These are phyloP conservation scores for Solenopsis invicta DNA, from an alignment of 1,140 invertebrate genomes.

Conservation along the genomic window DNA sequence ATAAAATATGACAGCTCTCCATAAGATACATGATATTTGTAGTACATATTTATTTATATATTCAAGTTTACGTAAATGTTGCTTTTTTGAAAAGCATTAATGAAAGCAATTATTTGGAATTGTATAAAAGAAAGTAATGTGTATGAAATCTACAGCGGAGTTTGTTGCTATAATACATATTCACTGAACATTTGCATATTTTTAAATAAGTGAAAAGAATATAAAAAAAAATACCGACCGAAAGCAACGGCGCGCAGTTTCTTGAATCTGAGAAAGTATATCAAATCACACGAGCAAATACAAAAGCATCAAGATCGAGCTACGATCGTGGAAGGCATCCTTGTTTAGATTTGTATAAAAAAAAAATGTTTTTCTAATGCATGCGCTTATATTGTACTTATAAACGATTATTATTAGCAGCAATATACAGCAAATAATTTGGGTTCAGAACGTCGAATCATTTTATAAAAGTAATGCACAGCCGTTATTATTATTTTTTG, in stretches of 20 bases:
- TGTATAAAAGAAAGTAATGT: background rate
- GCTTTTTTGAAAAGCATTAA: background rate
- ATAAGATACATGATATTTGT: background rate
- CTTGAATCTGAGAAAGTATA: too few relatives aligned
- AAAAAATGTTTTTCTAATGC: background rate
- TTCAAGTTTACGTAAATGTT: background rate
- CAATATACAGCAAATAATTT: too few relatives aligned
- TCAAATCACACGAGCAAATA: too few relatives aligned
- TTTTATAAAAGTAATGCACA: too few relatives aligned
- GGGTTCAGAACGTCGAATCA: too few relatives aligned
- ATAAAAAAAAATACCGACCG: too few relatives aligned
- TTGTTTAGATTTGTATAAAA: too few relatives aligned
- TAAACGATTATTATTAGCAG: background rate
- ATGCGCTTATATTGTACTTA: background rate
- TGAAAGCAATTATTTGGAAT: background rate
- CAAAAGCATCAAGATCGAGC: too few relatives aligned
- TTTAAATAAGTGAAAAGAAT: background rate
- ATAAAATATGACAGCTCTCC: background rate
- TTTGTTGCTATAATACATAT: background rate
- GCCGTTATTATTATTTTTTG: too few relatives aligned
- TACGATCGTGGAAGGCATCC: too few relatives aligned
- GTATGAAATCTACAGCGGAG: background rate
- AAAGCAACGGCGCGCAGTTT: too few relatives aligned
- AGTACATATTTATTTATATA: background rate
- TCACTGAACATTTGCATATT: background rate